Evolutionary conservation across 2,113 vertebrate species (phyloP), one percentile per base, ranked within the genome.

Genomic region (Oreotrochilus melanogaster): DNA sequence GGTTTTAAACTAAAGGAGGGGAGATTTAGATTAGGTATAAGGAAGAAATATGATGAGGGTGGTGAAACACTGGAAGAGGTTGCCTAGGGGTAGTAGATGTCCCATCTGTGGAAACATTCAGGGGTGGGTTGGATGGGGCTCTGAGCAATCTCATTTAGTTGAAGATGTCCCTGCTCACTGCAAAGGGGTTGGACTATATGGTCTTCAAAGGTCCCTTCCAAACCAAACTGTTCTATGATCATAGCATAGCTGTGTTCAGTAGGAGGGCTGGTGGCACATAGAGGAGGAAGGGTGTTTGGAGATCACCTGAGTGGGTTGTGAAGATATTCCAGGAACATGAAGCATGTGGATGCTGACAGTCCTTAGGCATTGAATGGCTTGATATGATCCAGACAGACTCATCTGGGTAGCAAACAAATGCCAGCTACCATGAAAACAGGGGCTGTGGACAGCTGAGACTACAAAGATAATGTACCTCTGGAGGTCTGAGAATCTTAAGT

Each of bases 381-480:
- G 30, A 8, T 78, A 28, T 1, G 9, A 14, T 51, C 21, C 48
- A 56, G 33, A 45, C 3, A n/a, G 47, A 16, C 25, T 62, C 6
- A n/a, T 65, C 72, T 57, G 15, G 71, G 35, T 58, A 86, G 58
- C 62, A 56, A 78, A 39, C 9, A 83, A 53, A 35, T 78, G 22
- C 31, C 35, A 56, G 10, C 56, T 80, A 19, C 31, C 9, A 61
- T 58, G 30, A 85, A 24, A 73, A 47, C 4, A 13, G 3, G 21
- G 21, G 15, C 24, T 45, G 7, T 62, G 42, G 61, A 57, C 70
- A 50, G 39, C 14, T 86, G 71, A n/a, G 0, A 3, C 9, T n/a
- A 22, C 0, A 7, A 69, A 75, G 61, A 35, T 10, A 39, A 45
- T 0, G 0, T 54, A 12, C 7, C 31, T 62, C 22, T 1, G 2